These are phyloP conservation scores for Micoletzkya japonica DNA, from an alignment of 2,888 invertebrate species.

Conservation along the genomic window DNA sequence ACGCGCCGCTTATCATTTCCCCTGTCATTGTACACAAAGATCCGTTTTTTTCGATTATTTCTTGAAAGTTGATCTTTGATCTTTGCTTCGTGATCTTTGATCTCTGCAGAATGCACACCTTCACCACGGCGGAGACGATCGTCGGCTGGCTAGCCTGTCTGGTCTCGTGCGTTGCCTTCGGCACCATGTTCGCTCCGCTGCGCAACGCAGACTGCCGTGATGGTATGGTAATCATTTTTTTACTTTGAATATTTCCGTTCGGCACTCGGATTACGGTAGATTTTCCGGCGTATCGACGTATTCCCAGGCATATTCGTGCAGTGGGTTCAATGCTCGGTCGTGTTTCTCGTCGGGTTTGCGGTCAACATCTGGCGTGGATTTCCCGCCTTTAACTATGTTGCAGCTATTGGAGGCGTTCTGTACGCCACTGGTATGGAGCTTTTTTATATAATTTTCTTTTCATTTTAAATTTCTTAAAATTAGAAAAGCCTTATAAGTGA, in stretches of 20 bases:
- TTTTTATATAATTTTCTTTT: neutral
- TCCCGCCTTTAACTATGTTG: slow-evolving; percentile 52
- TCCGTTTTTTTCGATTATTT: too few species aligned
- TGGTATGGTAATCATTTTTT: slow-evolving; percentile 35
- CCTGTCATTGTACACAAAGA: too few species aligned
- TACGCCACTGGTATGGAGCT: slow-evolving; percentile 56
- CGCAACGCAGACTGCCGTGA: slow-evolving; percentile 48
- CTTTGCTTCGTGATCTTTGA: too few species aligned
- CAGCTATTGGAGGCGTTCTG: slow-evolving; percentile 53
- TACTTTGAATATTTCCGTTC: neutral
- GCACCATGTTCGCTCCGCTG: slow-evolving; percentile 58
- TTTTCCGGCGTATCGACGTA: neutral
- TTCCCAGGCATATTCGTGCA: slow-evolving; percentile 56
- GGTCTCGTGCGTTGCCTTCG: slow-evolving; percentile 54
- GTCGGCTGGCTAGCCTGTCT: slow-evolving; percentile 50
- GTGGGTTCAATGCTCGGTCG: slow-evolving; percentile 57
- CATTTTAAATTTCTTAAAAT: neutral
- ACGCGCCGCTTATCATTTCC: too few species aligned
- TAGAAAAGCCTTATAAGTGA: slow-evolving; percentile 1
- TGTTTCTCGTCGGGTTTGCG: slow-evolving; percentile 53
- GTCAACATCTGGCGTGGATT: slow-evolving; percentile 44
- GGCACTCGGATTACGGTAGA: neutral
- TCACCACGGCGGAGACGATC: slow-evolving; percentile 8
- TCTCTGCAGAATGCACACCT: too few species aligned
- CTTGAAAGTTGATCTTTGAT: too few species aligned